Percentiles rank a stretch among this genome's conserved stretches.
Conservation (phyloP, 2,113 vertebrate species). For the Cygnus buccinator region DNA sequence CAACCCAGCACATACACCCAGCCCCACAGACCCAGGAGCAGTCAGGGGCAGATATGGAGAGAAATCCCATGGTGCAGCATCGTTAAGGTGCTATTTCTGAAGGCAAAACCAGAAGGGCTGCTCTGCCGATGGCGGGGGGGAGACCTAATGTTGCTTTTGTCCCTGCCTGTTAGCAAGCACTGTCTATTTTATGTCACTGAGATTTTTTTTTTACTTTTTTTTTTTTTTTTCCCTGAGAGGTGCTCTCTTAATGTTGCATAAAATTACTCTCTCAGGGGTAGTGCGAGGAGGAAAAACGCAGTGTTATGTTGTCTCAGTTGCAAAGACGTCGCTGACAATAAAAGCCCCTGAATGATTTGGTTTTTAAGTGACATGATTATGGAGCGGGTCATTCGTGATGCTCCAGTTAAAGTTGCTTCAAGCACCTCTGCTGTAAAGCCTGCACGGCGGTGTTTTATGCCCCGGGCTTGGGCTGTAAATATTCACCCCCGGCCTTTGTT, state of each 20-base stretch:
- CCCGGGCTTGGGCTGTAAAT: slow-evolving; percentile 10
- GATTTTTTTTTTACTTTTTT: not conserved
- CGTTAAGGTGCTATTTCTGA: not conserved
- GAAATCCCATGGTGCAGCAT: not conserved
- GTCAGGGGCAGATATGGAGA: not conserved
- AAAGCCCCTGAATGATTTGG: slow-evolving; percentile 43
- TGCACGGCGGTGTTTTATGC: not conserved
- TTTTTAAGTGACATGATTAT: slow-evolving; percentile 34
- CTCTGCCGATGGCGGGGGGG: not conserved
- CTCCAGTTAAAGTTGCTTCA: slow-evolving; percentile 1
- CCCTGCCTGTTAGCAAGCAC: not conserved
- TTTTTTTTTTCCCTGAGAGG: not conserved
- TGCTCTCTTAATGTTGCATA: slow-evolving; percentile 53
- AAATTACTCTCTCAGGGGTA: slow-evolving; percentile 58
- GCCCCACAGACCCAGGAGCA: not conserved
- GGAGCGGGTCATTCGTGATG: slow-evolving; percentile 13
- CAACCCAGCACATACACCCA: accelerated
- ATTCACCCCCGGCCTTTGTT: slow-evolving; percentile 37
- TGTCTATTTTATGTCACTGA: not conserved
- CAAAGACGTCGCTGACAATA: slow-evolving; percentile 8
- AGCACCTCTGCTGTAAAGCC: not conserved
- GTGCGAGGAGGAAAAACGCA: slow-evolving; percentile 2
- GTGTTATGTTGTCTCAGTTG: slow-evolving; percentile 44
- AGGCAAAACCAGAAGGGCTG: not conserved
- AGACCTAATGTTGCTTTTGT: not conserved